Conservation (phyloP, 2,797 vertebrate species). For the Poecilia wingei region DNA sequence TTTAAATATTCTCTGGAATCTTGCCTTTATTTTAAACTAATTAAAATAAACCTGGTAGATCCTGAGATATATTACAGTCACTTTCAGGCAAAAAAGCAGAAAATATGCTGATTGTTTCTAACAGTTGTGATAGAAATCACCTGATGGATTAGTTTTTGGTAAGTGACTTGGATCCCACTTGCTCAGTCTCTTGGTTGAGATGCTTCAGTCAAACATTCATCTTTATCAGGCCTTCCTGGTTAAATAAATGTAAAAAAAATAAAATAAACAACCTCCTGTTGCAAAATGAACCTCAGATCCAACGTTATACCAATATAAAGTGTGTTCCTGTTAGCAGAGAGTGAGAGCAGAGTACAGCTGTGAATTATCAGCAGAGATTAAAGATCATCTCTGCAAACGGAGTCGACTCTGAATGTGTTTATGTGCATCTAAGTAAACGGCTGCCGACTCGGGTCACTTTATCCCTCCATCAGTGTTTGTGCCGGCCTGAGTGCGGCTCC, state of each 20-base stretch:
- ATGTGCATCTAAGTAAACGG: constrained; percentile 33
- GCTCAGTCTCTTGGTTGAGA: not conserved
- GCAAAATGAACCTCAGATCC: not conserved
- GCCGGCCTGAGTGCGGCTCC: constrained; percentile 5
- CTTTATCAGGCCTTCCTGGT: not conserved
- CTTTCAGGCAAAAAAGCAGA: not conserved
- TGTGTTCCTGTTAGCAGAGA: not conserved
- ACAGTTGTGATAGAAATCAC: not conserved
- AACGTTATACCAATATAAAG: not conserved
- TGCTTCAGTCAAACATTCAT: not conserved
- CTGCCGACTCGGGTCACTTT: constrained; percentile 18
- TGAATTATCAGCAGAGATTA: constrained; percentile 31
- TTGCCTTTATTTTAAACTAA: not conserved
- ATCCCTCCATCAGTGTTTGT: constrained; percentile 12
- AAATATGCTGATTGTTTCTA: not conserved
- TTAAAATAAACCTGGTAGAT: not conserved
- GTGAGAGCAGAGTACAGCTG: constrained; percentile 16
- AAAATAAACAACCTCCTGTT: not conserved
- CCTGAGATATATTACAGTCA: not conserved
- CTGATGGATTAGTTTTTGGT: not conserved
- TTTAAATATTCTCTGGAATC: not conserved
- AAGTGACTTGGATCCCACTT: not conserved
- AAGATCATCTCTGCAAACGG: constrained; percentile 45
- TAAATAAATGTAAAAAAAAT: not conserved
- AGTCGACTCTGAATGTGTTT: constrained; percentile 32